Percentiles rank a stretch among this genome's conserved stretches.
phyloP scores from a whole-genome alignment of 2,888 invertebrate genomes.

The Neuroscelio doddi region DNA sequence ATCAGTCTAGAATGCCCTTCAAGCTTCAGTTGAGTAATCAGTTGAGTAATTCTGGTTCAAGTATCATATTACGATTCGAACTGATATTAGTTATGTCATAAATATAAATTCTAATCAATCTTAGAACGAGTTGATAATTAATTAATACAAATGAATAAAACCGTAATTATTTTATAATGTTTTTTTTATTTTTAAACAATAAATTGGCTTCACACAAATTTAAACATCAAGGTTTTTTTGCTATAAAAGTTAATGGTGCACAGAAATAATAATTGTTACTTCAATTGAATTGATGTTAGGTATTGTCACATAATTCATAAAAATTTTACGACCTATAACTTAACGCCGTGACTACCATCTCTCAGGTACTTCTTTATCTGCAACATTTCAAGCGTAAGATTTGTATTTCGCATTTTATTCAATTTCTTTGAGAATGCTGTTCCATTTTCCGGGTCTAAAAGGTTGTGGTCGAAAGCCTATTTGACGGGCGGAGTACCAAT shows the following conservation, averaged over 20 bases:
- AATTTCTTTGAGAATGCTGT: slow-evolving; percentile 23
- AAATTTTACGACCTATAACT: not conserved
- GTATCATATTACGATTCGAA: too few relatives aligned
- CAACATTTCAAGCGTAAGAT: slow-evolving; percentile 23
- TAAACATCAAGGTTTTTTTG: not conserved
- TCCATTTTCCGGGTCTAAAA: slow-evolving; percentile 26
- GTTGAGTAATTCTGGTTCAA: slow-evolving; percentile 20
- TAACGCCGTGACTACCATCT: not conserved
- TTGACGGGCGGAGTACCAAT: slow-evolving; percentile 31
- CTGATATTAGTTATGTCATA: too few relatives aligned
- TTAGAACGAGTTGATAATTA: too few relatives aligned
- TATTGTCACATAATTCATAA: too few relatives aligned
- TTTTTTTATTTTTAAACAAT: too few relatives aligned
- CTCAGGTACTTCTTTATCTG: slow-evolving; percentile 13
- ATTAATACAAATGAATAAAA: too few relatives aligned
- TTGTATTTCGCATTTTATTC: slow-evolving; percentile 28
- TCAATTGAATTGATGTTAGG: too few relatives aligned
- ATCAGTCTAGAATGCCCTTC: slow-evolving; percentile 27
- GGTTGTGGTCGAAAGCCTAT: slow-evolving; percentile 35
- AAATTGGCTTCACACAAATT: too few relatives aligned
- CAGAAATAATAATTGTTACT: too few relatives aligned
- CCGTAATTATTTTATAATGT: too few relatives aligned
- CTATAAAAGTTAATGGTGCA: not conserved
- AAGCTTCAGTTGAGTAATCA: slow-evolving; percentile 31
- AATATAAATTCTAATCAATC: too few relatives aligned